phyloP scores from a whole-genome alignment of 2,888 invertebrate genomes.

The Apoderus coryli region DNA sequence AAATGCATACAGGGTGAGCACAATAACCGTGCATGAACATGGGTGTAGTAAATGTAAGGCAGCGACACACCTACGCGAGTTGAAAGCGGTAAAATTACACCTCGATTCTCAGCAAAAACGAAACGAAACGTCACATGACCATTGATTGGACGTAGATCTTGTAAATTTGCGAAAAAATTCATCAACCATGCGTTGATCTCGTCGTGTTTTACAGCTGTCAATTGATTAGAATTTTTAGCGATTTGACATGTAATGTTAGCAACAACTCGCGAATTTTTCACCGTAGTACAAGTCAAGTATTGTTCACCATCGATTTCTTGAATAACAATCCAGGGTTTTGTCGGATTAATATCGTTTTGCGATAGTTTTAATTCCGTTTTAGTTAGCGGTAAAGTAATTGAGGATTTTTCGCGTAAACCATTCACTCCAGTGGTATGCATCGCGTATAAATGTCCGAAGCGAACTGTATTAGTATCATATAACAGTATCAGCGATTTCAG shows the following conservation, averaged over 20 bases:
- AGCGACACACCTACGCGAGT: slow-evolving; percentile 66
- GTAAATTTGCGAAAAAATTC: slow-evolving; percentile 50
- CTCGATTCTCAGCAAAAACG: slow-evolving; percentile 43
- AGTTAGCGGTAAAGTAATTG: slow-evolving; percentile 53
- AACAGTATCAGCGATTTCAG: slow-evolving; percentile 52
- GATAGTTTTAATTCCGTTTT: slow-evolving; percentile 49
- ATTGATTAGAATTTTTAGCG: slow-evolving; percentile 47
- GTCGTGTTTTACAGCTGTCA: slow-evolving; percentile 51
- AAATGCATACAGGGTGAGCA: slow-evolving; percentile 50
- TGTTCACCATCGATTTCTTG: slow-evolving; percentile 63
- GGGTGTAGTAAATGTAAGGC: slow-evolving; percentile 66
- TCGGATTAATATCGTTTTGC: slow-evolving; percentile 57
- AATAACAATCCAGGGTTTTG: slow-evolving; percentile 64
- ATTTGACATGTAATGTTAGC: slow-evolving; percentile 70
- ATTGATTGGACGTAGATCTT: slow-evolving; percentile 50
- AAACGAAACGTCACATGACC: slow-evolving; percentile 70
- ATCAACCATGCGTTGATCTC: slow-evolving; percentile 60
- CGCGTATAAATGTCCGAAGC: slow-evolving; percentile 43
- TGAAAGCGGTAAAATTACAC: slow-evolving; percentile 45
- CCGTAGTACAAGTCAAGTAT: slow-evolving; percentile 67
- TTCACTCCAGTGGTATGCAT: slow-evolving; percentile 62
- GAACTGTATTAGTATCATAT: slow-evolving; percentile 48
- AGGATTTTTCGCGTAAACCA: slow-evolving; percentile 56
- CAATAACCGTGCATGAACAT: slow-evolving; percentile 47
- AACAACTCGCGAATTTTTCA: slow-evolving; percentile 62